Conservation (phyloP, 2,797 vertebrate species). For the Alouatta caraya region DNA sequence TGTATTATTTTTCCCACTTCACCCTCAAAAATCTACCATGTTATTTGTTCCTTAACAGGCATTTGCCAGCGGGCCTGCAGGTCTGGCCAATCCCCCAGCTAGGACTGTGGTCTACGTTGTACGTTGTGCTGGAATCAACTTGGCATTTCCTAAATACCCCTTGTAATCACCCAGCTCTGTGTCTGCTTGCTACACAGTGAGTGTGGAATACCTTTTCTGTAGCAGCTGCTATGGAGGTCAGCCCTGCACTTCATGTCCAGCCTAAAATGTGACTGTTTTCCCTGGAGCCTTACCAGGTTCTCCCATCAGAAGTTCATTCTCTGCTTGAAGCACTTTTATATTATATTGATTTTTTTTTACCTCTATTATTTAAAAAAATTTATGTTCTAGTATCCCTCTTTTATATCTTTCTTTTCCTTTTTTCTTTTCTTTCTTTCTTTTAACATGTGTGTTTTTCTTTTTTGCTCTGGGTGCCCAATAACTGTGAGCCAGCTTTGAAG, state of each 20-base stretch:
- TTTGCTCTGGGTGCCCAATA: neutral
- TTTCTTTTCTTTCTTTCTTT: neutral
- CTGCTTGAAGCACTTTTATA: neutral
- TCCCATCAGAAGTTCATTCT: neutral
- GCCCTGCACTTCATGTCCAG: neutral
- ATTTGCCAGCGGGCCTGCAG: neutral
- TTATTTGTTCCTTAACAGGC: neutral
- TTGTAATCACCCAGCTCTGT: neutral
- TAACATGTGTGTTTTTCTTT: neutral
- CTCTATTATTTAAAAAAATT: neutral
- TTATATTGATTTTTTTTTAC: neutral
- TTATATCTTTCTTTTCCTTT: neutral
- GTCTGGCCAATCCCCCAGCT: neutral
- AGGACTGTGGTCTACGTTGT: neutral
- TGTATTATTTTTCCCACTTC: neutral
- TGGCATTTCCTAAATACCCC: neutral
- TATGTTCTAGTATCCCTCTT: neutral
- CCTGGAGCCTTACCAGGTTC: neutral
- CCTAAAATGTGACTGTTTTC: neutral
- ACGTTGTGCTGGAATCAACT: neutral
- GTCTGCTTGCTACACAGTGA: neutral
- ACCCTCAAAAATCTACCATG: neutral
- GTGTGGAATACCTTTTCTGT: neutral
- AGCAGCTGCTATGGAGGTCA: neutral
- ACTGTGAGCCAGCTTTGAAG: neutral